Evolutionary conservation across 92 coral and sea anemone genomes (phyloP), one percentile per base, ranked within the genome.

Genomic region (Virgularia gustaviana): DNA sequence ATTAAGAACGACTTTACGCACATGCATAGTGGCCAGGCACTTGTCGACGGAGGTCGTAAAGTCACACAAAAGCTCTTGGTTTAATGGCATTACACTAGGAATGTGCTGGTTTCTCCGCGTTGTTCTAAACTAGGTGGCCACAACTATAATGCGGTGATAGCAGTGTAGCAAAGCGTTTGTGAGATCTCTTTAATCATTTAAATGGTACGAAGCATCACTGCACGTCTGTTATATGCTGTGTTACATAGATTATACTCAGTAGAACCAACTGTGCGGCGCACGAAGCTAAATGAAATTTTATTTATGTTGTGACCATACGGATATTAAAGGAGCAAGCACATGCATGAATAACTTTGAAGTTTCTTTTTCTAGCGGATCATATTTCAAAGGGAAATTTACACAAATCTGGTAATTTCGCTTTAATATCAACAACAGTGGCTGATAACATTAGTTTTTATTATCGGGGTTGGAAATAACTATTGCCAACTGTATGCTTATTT

Each of bases 371-470:
- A 23, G 22, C 29, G 51, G 36, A 52, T 52, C 28, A 16, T 49
- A 20, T 32, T 49, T 34, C 23, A 36, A 47, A 68, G 35, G n/a
- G 12, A 41, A 39, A 61, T 29, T 68, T 68, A 49, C 75, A 30
- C 47, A 19, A 32, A 36, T 49, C 33, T 51, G 61, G 51, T 68
- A 68, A 68, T 68, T 68, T 68, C 75, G 30, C 36, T 68, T 68
- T 49, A 68, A 75, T 63, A 63, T 55, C 72, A 61, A 63, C 73
- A 75, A 75, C 72, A 49, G 71, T 75, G 70, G 59, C 80, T 65
- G 71, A 63, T 55, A 75, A 75, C 80, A 63, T 75, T 65, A 61
- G 70, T 65, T 75, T n/a, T 74, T 64, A 59, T 74, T 64, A 74
- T 74, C 67, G 25, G 73, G 73, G 73, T 66, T 49, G 45, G 59